Evolutionary conservation across 2,113 vertebrate genomes (phyloP), one percentile per base, ranked within the genome.

Genomic region (Naja naja): DNA sequence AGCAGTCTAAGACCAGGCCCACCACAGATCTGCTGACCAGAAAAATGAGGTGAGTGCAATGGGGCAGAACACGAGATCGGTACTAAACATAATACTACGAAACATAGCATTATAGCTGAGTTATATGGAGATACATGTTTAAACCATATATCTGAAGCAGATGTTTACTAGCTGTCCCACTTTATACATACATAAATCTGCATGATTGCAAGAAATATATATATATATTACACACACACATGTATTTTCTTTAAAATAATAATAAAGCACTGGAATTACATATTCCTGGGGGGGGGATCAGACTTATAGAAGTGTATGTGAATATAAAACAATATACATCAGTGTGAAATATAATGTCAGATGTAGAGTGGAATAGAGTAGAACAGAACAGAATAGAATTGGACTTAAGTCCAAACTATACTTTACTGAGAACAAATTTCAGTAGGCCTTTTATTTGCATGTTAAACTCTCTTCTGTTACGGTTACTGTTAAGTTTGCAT

Each of bases 131-230:
- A 96, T 92, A 94, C 93, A n/a, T 2, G 34, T 93, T 95, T 94
- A 93, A 95, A 97, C 64, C 9, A 0, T 92, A 91, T 96, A 97
- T 94, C 94, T 96, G 95, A 89, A 96, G 93, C 91, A 94, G 94
- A 96, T 95, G 94, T 96, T 96, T 96, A 94, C 94, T 96, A 95
- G 93, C 94, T 95, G 93, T 95, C 96, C 95, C 95, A 81, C 94
- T 95, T 92, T 94, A 91, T 91, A 93, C 93, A 93, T 95, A 94
- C 93, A 93, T 95, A 94, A 95, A 93, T 96, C 94, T 97, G 94
- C 90, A 96, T 0, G 95, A 96, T 97, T 95, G 95, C 94, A 97
- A 92, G 96, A 96, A 97, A 7, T 60, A 10, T 47, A 25, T 11
- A 25, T 11, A 16, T 56, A 53, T 0, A 7, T 18, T 22, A 25